Percentiles rank a stretch among this genome's conserved stretches.
Conservation (phyloP, 2,888 invertebrate species). For the Ganaspis brasiliensis region DNA sequence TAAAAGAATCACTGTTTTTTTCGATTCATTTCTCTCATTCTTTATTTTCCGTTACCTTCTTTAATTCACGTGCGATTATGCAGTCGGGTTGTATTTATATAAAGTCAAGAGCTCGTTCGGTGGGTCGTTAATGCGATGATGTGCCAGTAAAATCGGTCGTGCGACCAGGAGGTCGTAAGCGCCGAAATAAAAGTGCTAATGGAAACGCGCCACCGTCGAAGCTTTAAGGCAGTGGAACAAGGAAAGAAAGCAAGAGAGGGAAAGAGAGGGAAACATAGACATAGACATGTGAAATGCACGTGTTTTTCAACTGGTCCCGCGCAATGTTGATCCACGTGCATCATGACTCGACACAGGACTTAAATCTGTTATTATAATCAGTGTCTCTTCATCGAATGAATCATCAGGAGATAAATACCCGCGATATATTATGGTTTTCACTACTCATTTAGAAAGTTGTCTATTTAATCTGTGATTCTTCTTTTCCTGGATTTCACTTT, state of each 20-base stretch:
- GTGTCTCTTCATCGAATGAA: constrained; percentile 20
- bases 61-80: constrained; percentile 59
- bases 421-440: not conserved
- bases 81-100: constrained; percentile 60
- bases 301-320: constrained; percentile 66
- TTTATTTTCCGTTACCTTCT: not conserved
- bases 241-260: not conserved
- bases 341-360: constrained; percentile 17
- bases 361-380: constrained; percentile 25
- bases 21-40: not conserved
- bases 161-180: constrained; percentile 66
- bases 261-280: constrained; percentile 15
- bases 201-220: constrained; percentile 68
- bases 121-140: constrained; percentile 67
- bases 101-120: constrained; percentile 64
- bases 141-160: constrained; percentile 72
- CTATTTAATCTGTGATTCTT: not conserved
- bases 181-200: constrained; percentile 75
- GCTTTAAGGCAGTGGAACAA: constrained; percentile 40
- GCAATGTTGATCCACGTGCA: constrained; percentile 39
- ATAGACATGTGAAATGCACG: constrained; percentile 79
- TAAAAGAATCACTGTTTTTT: not conserved
- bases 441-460: constrained; percentile 24
- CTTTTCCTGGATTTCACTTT: constrained; percentile 2
- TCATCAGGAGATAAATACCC: not conserved